A percentile compares a stretch with the other conserved stretches of the same genome.
These are phyloP conservation scores for Dryadula phaetusa DNA, from an alignment of 2,888 invertebrate species.

Conservation along the genomic window DNA sequence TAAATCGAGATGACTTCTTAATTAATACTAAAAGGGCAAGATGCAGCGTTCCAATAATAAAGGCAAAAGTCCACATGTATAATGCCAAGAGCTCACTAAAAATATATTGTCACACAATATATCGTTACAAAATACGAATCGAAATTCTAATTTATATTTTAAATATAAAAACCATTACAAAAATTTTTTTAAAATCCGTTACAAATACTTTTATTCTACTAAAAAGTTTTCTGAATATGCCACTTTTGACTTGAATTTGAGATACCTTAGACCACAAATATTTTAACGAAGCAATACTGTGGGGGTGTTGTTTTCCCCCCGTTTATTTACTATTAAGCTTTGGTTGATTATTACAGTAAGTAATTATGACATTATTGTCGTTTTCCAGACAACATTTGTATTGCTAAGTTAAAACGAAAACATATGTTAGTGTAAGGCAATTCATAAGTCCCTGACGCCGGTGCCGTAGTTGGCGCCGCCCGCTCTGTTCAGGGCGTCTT, in stretches of 20 bases:
- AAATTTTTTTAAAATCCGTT: constrained; percentile 41
- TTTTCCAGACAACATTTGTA: constrained; percentile 24
- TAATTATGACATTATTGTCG: constrained; percentile 2
- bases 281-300: constrained; percentile 37
- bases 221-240: constrained; percentile 44
- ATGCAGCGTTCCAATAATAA: constrained; percentile 38
- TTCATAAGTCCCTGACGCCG: constrained; percentile 87
- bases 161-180: constrained; percentile 45
- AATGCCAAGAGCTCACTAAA: constrained; percentile 38
- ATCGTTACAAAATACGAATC: constrained; percentile 44
- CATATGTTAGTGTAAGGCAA: constrained; percentile 47
- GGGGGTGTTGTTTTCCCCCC: not conserved
- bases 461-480: constrained; percentile 93
- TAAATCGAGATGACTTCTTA: constrained; percentile 29
- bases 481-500: constrained; percentile 87
- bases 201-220: constrained; percentile 43
- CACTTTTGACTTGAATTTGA: constrained; percentile 43
- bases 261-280: constrained; percentile 38
- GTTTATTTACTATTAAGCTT: constrained; percentile 22
- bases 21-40: constrained; percentile 40
- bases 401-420: constrained; percentile 38
- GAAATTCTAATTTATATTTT: constrained; percentile 40
- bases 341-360: constrained; percentile 14
- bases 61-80: constrained; percentile 29
- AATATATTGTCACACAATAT: constrained; percentile 47